Base-by-base conservation (phyloP, 2,113 vertebrate genomes). In the Mystacornis crossleyi region DNA sequence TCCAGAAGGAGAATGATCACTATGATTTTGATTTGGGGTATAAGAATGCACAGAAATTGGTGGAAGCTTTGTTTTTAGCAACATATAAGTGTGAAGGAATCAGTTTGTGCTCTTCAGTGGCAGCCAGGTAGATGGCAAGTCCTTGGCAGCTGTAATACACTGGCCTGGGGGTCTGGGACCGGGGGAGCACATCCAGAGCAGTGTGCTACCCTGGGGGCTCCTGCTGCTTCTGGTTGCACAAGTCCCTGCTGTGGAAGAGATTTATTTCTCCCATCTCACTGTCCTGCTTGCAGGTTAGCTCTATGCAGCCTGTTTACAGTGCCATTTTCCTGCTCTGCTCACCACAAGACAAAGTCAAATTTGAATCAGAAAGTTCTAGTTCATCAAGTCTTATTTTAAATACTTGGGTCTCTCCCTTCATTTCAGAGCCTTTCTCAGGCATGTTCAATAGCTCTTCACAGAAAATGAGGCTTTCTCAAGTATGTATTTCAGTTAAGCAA, bases 151-250 rank as follows among this genome's bases (percentile, higher is more conserved):
- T 79, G 9, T 50, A 61, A 24, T 21, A 9, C 14, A 5, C 3
- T 42, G 50, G 15, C 21, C 24, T 1, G 1, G 21, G 40, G 55
- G 29, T 55, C 29, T 19, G 17, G 47, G 51, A 57, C 14, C 17
- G 10, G 36, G 60, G 31, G 17, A 74, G 5, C 1, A 1, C 3
- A 4, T 50, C 18, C 3, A 6, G 57, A 61, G 28, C 0, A 0
- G 2, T 18, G 58, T 80, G 28, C 28, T 77, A 9, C 51, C 10
- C 26, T 29, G 25, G 18, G 8, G 47, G 11, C 24, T 89, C 21
- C 47, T 78, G 31, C 50, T 79, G 70, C 45, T 48, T 38, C 33
- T 6, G 1, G 18, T 40, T 18, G 2, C 65, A 45, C 29, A 71
- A 36, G 29, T 72, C 12, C 36, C 40, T 79, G 6, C 29, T 58